Evolutionary conservation across 92 coral and sea anemone genomes (phyloP), one percentile per base, ranked within the genome.

Genomic region (Hydrozoanthus gracilis): DNA sequence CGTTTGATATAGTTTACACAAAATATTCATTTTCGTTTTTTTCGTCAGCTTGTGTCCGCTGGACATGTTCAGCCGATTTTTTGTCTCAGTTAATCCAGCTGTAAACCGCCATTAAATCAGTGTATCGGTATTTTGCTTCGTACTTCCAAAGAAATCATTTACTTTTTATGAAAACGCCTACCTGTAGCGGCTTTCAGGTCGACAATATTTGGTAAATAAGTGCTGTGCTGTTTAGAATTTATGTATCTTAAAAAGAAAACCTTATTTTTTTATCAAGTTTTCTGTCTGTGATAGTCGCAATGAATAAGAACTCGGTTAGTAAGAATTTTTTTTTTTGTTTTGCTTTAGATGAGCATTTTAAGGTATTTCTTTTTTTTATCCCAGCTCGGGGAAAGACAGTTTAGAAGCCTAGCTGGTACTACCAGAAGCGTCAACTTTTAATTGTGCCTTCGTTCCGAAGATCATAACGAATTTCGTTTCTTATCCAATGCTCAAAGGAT

Each of bases 151-250:
- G 13, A 12, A 4, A 52, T 52, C 14, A 8, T 9, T 54, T 44
- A 11, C 15, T 66, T 54, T 50, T 56, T 8, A 76, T 55, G 48
- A 44, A 52, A 76, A 52, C 45, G 46, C 6, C 8, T 18, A 51
- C 58, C 51, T 9, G 67, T 76, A 76, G 82, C 82, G 82, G 82
- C 82, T 76, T 76, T 76, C 82, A 76, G 16, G 67, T 18, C 65
- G 62, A 54, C 62, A 39, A 52, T 13, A 27, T 11, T 76, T 55
- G 4, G 58, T 51, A 52, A 20, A 7, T 4, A 16, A 67, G 18
- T 10, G 3, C 10, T 67, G 46, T 17, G 12, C 35, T 20, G 82
- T 20, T 44, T 52, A 54, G 16, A 68, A 27, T 64, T 64, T 17
- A n/a, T 10, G 39, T 45, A 45, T 52, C 77, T 17, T 20, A 66